A percentile compares a stretch with the other conserved stretches of the same genome.
These are phyloP conservation scores for Kryptopterus vitreolus DNA, from an alignment of 2,797 vertebrate species.

Conservation along the genomic window DNA sequence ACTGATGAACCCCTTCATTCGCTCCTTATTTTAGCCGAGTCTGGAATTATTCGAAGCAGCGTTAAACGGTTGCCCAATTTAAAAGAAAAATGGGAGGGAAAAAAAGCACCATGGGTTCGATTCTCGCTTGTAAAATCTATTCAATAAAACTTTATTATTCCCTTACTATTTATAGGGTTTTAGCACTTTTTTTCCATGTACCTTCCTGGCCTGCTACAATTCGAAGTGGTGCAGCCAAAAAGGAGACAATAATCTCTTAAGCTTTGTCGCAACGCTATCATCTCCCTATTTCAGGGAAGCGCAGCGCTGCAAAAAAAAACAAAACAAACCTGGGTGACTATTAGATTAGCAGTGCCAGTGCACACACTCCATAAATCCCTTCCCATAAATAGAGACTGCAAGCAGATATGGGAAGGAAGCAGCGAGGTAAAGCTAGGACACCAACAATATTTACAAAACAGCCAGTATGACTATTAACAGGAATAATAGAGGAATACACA, in stretches of 20 bases:
- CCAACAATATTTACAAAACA: not conserved
- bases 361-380: conserved; percentile 5
- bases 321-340: not conserved
- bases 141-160: conserved; percentile 2
- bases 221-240: not conserved
- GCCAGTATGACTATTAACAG: not conserved
- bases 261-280: not conserved
- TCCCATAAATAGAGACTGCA: conserved; percentile 6
- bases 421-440: not conserved
- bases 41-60: not conserved
- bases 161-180: not conserved
- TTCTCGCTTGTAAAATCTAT: not conserved
- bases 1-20: not conserved
- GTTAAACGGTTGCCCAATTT: too few species aligned
- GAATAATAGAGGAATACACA: not conserved
- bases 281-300: not conserved
- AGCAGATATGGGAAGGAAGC: not conserved
- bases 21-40: conserved; percentile 1
- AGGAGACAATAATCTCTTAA: not conserved
- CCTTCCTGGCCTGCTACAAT: too few species aligned
- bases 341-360: not conserved
- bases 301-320: not conserved
- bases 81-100: not conserved
- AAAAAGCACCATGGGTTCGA: not conserved
- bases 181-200: not conserved